A percentile compares a stretch with the other conserved stretches of the same genome.
phyloP scores from a whole-genome alignment of 2,888 invertebrate species.

The Caenorhabditis imperialis region DNA sequence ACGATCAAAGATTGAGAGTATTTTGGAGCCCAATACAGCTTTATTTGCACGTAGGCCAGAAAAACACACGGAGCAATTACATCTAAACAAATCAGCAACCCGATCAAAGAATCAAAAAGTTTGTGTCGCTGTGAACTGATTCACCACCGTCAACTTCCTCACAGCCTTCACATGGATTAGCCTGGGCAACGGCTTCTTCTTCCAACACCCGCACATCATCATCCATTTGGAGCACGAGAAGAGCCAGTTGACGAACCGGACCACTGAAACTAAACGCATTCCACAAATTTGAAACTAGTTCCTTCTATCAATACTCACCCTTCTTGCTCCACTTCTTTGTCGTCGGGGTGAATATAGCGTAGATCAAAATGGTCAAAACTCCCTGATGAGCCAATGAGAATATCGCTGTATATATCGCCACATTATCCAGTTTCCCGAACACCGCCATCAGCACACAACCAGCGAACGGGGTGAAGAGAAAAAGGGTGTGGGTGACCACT shows the following conservation, averaged over 20 bases:
- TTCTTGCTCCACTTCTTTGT: slow-evolving; percentile 2
- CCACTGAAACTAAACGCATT: slow-evolving; percentile 43
- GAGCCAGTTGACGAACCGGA: slow-evolving; percentile 22
- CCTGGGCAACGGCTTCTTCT: slow-evolving; percentile 15
- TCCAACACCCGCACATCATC: slow-evolving; percentile 12
- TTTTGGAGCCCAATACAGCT: no score
- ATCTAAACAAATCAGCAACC: no score
- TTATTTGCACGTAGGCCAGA: no score
- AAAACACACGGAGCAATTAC: no score
- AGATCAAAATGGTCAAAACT: slow-evolving; percentile 32
- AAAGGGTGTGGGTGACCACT: slow-evolving; percentile 34
- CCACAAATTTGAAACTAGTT: not conserved
- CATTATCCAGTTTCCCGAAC: slow-evolving; percentile 9
- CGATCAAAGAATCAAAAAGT: not conserved
- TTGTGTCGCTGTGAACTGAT: slow-evolving; percentile 19
- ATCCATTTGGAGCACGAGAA: slow-evolving; percentile 15
- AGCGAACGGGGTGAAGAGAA: slow-evolving; percentile 25
- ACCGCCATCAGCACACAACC: slow-evolving; percentile 11
- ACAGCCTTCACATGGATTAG: slow-evolving; percentile 21
- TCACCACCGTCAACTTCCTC: not conserved
- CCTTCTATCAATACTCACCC: slow-evolving; percentile 25
- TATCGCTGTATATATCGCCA: slow-evolving; percentile 37
- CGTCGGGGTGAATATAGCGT: slow-evolving; percentile 24
- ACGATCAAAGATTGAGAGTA: no score
- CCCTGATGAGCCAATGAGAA: slow-evolving; percentile 41